Percentiles rank a stretch among this genome's conserved stretches.
Conservation (phyloP, 1,140 invertebrate genomes). For the Drosophila neocordata region DNA sequence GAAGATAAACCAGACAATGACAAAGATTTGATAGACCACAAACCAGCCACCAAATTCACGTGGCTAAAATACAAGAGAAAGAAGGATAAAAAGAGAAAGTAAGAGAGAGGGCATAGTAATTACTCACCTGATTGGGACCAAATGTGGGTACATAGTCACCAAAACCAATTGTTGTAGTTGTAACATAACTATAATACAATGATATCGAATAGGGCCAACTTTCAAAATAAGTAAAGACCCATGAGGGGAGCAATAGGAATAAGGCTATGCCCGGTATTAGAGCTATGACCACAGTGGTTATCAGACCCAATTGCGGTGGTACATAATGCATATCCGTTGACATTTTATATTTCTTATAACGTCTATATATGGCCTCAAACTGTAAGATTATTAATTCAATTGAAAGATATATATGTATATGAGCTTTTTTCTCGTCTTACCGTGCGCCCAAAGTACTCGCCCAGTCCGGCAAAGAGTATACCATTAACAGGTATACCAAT, state of each 20-base stretch:
- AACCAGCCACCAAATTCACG: conserved; percentile 77
- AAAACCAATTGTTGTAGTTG: conserved; percentile 96
- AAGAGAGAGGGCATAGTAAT: too few relatives aligned
- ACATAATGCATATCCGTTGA: conserved; percentile 85
- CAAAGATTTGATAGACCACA: conserved; percentile 81
- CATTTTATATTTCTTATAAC: conserved; percentile 89
- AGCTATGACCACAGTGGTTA: conserved; percentile 90
- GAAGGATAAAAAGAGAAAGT: background rate
- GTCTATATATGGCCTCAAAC: conserved; percentile 88
- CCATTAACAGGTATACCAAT: conserved; percentile 98
- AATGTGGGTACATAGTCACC: conserved; percentile 93
- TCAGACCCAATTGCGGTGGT: conserved; percentile 87
- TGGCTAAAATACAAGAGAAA: conserved; percentile 48
- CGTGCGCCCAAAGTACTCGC: conserved; percentile 91
- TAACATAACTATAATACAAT: conserved; percentile 96
- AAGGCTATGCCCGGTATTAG: conserved; percentile 93
- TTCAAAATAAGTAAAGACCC: conserved; percentile 94
- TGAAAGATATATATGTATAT: background rate
- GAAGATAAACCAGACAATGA: conserved; percentile 92
- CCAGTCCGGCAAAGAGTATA: conserved; percentile 91
- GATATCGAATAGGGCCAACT: conserved; percentile 94
- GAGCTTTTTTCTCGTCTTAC: conserved; percentile 83
- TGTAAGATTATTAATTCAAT: conserved; percentile 56
- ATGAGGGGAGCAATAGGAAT: conserved; percentile 96
- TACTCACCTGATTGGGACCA: conserved; percentile 84